phyloP scores from a whole-genome alignment of 2,113 vertebrate genomes.

The Mesocricetus auratus region DNA sequence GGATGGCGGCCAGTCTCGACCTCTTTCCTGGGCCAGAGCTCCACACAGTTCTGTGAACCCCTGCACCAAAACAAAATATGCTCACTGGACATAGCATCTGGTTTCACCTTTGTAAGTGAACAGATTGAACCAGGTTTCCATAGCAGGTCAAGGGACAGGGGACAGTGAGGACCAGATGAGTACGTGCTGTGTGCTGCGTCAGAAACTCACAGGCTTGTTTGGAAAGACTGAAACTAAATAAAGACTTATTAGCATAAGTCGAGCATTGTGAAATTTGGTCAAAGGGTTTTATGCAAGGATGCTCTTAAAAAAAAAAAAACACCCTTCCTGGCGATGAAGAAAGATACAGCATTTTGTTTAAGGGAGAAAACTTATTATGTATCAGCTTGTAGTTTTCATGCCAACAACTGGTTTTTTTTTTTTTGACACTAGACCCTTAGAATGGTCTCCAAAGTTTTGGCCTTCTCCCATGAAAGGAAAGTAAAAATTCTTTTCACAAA shows the following conservation, averaged over 20 bases:
- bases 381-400: conserved; percentile 32
- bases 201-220: conserved; percentile 70
- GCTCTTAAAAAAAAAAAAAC: background rate
- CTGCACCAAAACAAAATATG: conserved; percentile 31
- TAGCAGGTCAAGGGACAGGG: conserved; percentile 57
- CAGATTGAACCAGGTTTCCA: conserved; percentile 44
- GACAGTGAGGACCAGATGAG: conserved; percentile 34
- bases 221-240: conserved; percentile 76
- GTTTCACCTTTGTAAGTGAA: conserved; percentile 51
- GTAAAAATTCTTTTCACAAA: conserved; percentile 66
- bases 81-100: conserved; percentile 7
- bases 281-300: conserved; percentile 70
- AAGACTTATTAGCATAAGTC: conserved; percentile 61
- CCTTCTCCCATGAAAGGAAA: conserved; percentile 31
- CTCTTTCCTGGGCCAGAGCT: background rate
- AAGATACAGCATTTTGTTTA: conserved; percentile 54
- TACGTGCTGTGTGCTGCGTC: conserved; percentile 50
- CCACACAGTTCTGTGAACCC: background rate
- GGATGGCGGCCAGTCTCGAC: conserved; percentile 40
- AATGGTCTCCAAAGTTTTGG: conserved; percentile 18
- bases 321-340: background rate
- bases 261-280: conserved; percentile 74
- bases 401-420: conserved; percentile 43
- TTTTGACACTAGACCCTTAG: conserved; percentile 4
- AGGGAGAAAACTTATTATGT: conserved; percentile 1